A percentile compares a stretch with the other conserved stretches of the same genome.
Conservation (phyloP, 2,113 vertebrate species). For the Pelecanoides urinatrix region DNA sequence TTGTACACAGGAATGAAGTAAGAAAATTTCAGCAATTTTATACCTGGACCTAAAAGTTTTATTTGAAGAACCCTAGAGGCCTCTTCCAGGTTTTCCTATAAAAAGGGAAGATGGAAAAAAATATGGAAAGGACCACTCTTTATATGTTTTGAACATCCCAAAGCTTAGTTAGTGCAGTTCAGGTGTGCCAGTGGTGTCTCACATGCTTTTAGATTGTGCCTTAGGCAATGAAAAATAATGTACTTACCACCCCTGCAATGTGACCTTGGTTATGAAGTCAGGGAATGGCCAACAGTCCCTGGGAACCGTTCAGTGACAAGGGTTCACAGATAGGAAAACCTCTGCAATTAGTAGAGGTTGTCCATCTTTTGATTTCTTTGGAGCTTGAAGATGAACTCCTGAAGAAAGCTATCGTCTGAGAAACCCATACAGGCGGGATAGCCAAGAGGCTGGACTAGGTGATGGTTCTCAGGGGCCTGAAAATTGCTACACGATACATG, state of each 20-base stretch:
- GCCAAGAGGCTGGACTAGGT: not conserved
- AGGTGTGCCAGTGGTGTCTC: not conserved
- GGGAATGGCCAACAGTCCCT: not conserved
- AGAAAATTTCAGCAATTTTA: not conserved
- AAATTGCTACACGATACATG: constrained; percentile 50
- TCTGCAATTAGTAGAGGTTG: not conserved
- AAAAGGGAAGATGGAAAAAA: not conserved
- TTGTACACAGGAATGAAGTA: not conserved
- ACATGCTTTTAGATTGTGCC: not conserved
- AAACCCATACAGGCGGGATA: not conserved
- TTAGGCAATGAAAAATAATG: not conserved
- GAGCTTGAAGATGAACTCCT: not conserved
- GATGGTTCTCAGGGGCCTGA: constrained; percentile 41
- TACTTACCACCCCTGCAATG: not conserved
- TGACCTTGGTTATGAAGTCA: not conserved
- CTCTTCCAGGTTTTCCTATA: not conserved
- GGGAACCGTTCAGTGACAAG: not conserved
- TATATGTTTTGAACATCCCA: not conserved
- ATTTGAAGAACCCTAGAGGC: not conserved
- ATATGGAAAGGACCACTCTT: rapidly evolving
- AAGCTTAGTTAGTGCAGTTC: not conserved
- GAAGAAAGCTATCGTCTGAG: not conserved
- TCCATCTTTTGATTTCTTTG: constrained; percentile 24
- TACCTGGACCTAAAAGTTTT: not conserved
- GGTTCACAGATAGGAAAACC: not conserved